Evolutionary conservation across 2,888 invertebrate species (phyloP), one percentile per base, ranked within the genome.

Genomic region (Gymnoscelis rufifasciata): DNA sequence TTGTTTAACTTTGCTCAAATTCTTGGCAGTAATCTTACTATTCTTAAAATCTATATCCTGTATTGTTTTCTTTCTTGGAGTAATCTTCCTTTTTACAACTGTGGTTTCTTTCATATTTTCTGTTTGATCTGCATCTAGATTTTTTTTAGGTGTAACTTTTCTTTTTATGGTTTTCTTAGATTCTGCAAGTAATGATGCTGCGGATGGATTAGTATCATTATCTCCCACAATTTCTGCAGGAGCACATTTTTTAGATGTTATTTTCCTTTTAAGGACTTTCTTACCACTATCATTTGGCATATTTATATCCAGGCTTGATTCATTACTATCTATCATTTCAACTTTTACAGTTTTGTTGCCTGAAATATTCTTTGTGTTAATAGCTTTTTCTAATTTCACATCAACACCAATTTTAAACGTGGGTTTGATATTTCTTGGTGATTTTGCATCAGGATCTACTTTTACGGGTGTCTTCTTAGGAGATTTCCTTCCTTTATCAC

Each of bases 401-500:
- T 2, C 38, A 37, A 40, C 45, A 46, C 54, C 48, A 12, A 49
- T 65, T 52, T 64, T 58, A 23, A 66, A 60, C 30, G 60, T 63
- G 24, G 60, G 47, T 54, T 70, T 64, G 30, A 47, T 61, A 54
- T 52, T 66, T 31, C 53, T 65, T 19, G 57, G 43, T 48, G 50
- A 49, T 28, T 59, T 64, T 12, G 29, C 28, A 38, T 44, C 42
- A 33, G 38, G 8, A 26, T 38, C 53, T 38, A 31, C 36, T 48
- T 63, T 62, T 54, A 38, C 31, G 12, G 80, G 81, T 15, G 80
- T 67, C 58, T 74, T 80, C 50, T 76, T 80, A 4, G 82, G 81
- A 7, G 83, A 78, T 49, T 81, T 84, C 33, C 68, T 71, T 3
- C 70, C 74, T 55, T 72, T 82, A 7, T 71, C 78, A 54, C 84